Evolutionary conservation across 2,888 invertebrate species (phyloP).

Genomic region (Drosophila fungiperda): DNA sequence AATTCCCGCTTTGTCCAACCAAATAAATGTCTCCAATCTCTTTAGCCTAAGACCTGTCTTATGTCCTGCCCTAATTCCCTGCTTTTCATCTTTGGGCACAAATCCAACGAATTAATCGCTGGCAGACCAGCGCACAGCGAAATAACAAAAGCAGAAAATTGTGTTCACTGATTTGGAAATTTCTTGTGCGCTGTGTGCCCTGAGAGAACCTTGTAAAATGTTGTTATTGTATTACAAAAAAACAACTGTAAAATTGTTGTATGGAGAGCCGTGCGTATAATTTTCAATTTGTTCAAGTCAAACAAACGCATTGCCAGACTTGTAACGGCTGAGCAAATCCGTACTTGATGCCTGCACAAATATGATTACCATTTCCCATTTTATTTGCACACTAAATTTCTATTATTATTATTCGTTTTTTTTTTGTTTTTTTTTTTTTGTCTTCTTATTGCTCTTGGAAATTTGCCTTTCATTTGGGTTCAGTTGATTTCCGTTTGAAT

Average conservation of each 20-base stretch:
- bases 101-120: constrained; percentile 66
- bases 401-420: constrained; percentile 15
- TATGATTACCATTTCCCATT: constrained; percentile 76
- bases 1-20: neutral
- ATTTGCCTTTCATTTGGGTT: constrained; percentile 60
- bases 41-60: constrained; percentile 3
- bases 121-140: constrained; percentile 47
- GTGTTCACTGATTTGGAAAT: constrained; percentile 80
- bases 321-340: constrained; percentile 44
- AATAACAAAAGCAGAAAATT: constrained; percentile 78
- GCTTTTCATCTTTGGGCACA: constrained; percentile 37
- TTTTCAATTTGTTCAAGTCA: constrained; percentile 79
- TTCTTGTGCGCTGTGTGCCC: constrained; percentile 36
- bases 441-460: constrained; percentile 28
- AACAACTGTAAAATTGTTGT: constrained; percentile 50
- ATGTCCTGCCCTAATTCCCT: constrained; percentile 5
- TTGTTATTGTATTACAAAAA: constrained; percentile 59
- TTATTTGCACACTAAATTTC: constrained; percentile 54
- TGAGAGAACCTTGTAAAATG: constrained; percentile 59
- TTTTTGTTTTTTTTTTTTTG: neutral
- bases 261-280: constrained; percentile 68
- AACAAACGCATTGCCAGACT: constrained; percentile 62
- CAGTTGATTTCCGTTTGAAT: constrained; percentile 33
- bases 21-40: constrained; percentile 50
- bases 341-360: constrained; percentile 55